Evolutionary conservation across 2,888 invertebrate genomes (phyloP), one percentile per base, ranked within the genome.

Genomic region (Morpho achilles): DNA sequence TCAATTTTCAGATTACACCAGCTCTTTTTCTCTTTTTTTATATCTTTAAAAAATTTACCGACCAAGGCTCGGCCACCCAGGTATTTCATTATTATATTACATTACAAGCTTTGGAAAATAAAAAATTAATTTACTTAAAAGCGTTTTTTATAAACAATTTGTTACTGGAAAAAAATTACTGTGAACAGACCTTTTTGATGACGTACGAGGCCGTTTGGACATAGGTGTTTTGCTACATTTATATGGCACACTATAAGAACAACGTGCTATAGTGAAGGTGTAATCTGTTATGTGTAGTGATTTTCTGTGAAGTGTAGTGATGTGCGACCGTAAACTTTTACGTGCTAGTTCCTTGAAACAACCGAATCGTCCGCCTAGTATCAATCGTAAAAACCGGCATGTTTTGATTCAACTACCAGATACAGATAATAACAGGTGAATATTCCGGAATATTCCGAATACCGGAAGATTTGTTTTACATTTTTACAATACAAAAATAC

Each of bases 341-440:
- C 71, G 76, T 47, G 74, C 75, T 58, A 85, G 84, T 67, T 84
- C 87, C 1, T 49, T 87, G 66, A 81, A 75, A 66, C 76, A 76
- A 56, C 71, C 76, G 1, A 76, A 74, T 2, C 70, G 60, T 44
- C 61, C 68, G 9, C 60, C 53, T n/a, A 62, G 64, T n/a, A 68
- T 62, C 7, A 75, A 70, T 51, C 76, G 68, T 56, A 80, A 70
- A 54, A 76, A 76, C 59, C 74, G 77, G 7, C 86, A 87, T 65
- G 87, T 88, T 0, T 71, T 84, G 53, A 86, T 88, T 45, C 73
- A 72, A 48, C 56, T 86, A 7, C 87, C 87, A 22, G 81, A 84
- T 40, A 69, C 79, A 0, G 70, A 78, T 41, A 51, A 65, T 16
- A 66, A 76, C 65, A 79, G 82, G 88, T 87, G 63, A 62, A 32